Percentiles rank a stretch among this genome's conserved stretches.
phyloP scores from a whole-genome alignment of 2,888 invertebrate genomes.

The Metellina segmentata region DNA sequence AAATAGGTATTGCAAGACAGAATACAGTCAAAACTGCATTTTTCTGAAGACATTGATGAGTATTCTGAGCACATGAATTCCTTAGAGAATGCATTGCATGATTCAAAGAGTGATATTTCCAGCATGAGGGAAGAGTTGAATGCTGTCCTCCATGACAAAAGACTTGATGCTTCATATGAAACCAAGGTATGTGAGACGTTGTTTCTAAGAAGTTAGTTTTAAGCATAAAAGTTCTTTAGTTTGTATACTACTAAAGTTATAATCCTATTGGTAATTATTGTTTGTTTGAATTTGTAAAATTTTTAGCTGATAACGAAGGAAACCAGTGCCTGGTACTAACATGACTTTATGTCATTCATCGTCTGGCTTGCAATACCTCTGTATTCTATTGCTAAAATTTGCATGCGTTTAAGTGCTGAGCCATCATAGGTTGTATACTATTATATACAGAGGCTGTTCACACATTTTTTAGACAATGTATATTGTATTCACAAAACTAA shows the following conservation, averaged over 20 bases:
- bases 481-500: too few species aligned
- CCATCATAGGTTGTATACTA: too few species aligned
- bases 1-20: slow-evolving; percentile 9
- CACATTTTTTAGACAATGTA: too few species aligned
- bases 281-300: background rate
- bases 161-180: slow-evolving; percentile 8
- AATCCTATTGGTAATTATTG: background rate
- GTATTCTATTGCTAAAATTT: too few species aligned
- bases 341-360: background rate
- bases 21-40: background rate
- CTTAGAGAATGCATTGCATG: background rate
- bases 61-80: slow-evolving; percentile 1
- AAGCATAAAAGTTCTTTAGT: background rate
- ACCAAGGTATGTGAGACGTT: slow-evolving; percentile 35
- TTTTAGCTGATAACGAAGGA: background rate
- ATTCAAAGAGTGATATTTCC: slow-evolving; percentile 30
- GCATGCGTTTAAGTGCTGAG: too few species aligned
- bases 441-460: too few species aligned
- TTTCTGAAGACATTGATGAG: background rate
- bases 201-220: slow-evolving; percentile 28
- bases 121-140: slow-evolving; percentile 34
- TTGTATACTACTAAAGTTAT: too few species aligned
- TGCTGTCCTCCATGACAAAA: slow-evolving; percentile 19
- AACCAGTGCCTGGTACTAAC: background rate
- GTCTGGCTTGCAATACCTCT: too few species aligned